Evolutionary conservation across 2,113 vertebrate species (phyloP).

Genomic region (Gymnobelideus leadbeateri): DNA sequence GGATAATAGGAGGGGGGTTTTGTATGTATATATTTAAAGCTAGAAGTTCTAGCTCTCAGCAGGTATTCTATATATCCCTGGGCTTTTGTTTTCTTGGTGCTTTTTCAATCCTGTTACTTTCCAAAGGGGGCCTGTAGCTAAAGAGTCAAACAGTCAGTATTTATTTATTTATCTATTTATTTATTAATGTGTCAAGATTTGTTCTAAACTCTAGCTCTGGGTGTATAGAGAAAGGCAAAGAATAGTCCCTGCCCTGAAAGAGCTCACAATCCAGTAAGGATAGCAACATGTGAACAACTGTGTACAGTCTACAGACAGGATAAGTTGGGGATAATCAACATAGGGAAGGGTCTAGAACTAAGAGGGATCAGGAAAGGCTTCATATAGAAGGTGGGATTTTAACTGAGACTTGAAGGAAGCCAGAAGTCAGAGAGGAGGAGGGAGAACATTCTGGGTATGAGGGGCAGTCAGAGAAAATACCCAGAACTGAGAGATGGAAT

Average conservation of each 20-base stretch:
- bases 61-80: neutral
- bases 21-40: neutral
- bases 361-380: neutral
- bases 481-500: neutral
- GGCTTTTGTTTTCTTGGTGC: neutral
- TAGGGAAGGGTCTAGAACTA: neutral
- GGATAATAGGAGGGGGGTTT: too few species aligned
- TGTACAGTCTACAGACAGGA: neutral
- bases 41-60: neutral
- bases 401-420: neutral
- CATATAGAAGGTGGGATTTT: neutral
- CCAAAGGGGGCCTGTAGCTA: neutral
- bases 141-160: neutral
- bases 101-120: neutral
- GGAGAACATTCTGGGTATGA: neutral
- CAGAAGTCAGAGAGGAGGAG: neutral
- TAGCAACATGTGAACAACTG: neutral
- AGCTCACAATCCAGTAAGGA: neutral
- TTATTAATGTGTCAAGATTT: neutral
- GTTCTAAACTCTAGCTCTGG: neutral
- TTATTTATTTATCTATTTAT: neutral
- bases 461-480: neutral
- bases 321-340: neutral
- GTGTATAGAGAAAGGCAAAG: neutral
- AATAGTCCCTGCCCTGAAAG: neutral